A percentile compares a stretch with the other conserved stretches of the same genome.
phyloP scores from a whole-genome alignment of 2,113 vertebrate genomes.

The Scortum barcoo region DNA sequence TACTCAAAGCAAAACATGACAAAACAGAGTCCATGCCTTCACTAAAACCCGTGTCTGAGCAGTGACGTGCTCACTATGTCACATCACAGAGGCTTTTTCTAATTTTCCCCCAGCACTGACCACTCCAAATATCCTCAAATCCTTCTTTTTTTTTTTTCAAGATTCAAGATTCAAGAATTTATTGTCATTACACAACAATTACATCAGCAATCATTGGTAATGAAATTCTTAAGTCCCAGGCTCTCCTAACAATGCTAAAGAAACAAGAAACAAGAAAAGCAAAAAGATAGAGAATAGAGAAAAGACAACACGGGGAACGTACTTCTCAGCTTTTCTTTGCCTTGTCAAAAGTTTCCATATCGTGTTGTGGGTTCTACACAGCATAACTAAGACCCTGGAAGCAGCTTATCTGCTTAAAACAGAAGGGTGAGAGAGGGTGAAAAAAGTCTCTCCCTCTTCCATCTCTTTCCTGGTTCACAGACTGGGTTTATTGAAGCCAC shows the following conservation, averaged over 20 bases:
- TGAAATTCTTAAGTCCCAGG: no score
- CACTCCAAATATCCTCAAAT: conserved; percentile 73
- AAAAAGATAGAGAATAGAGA: no score
- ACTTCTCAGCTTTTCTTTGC: conserved; percentile 63
- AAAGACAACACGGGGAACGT: conserved; percentile 64
- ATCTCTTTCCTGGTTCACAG: conserved; percentile 76
- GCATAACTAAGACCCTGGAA: conserved; percentile 83
- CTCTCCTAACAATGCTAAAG: no score
- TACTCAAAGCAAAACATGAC: conserved; percentile 24
- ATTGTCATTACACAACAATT: no score
- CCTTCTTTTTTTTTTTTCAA: no score
- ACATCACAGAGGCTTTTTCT: conserved; percentile 56
- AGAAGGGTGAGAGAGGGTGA: conserved; percentile 72
- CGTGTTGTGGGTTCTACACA: conserved; percentile 69
- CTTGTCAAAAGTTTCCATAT: conserved; percentile 77
- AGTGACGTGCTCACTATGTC: conserved; percentile 41
- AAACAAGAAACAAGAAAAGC: no score
- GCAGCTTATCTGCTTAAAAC: conserved; percentile 84
- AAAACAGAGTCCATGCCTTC: conserved; percentile 26
- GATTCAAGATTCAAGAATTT: no score
- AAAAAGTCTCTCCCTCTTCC: conserved; percentile 66
- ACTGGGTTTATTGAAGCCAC: conserved; percentile 74
- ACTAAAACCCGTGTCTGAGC: conserved; percentile 30
- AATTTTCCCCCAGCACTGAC: conserved; percentile 65
- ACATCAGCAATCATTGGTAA: no score